Evolutionary conservation across 2,113 vertebrate species (phyloP), one percentile per base, ranked within the genome.

Genomic region (Tyto alba): DNA sequence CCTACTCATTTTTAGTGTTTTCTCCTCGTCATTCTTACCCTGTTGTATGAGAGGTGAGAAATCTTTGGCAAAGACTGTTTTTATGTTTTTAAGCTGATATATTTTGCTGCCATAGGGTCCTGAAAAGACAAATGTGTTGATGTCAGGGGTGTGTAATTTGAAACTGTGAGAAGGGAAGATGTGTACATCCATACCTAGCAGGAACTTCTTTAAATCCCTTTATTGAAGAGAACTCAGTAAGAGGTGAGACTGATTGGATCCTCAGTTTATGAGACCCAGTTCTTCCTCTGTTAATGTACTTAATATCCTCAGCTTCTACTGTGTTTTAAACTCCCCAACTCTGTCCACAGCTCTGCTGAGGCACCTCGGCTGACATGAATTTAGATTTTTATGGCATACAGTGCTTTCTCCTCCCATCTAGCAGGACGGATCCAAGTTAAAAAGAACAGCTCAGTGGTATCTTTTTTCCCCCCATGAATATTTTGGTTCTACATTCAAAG

Each of bases 1-100:
- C 72, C 53, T 59, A 41, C 41, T 81, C 7, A 3, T 41, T 90
- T 73, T 41, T 34, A 74, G 32, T 45, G 29, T 63, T 95, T 95
- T 92, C 83, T 90, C 52, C 56, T 67, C 90, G 38, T 87, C 76
- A 52, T 92, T 95, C 41, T 86, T 88, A 76, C n/a, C 8, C 25
- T 41, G 32, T 38, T 93, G 29, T 59, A 52, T 56, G 34, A 30
- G 47, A 87, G 52, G 14, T 81, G 68, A 87, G 78, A 95, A 93
- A 78, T 84, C 68, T 68, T 80, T 75, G 68, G 52, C 73, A 72
- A 89, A 92, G 38, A 67, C 63, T 43, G 40, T 8, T 88, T 32
- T 83, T 93, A 32, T 53, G 14, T 72, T 93, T 94, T 83, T 77
- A 87, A 84, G 34, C 52, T 78, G 83, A 63, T 92, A 34, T 8